These are phyloP conservation scores for Pachypeltis micranthus DNA, from an alignment of 1,140 invertebrate species.

Conservation along the genomic window DNA sequence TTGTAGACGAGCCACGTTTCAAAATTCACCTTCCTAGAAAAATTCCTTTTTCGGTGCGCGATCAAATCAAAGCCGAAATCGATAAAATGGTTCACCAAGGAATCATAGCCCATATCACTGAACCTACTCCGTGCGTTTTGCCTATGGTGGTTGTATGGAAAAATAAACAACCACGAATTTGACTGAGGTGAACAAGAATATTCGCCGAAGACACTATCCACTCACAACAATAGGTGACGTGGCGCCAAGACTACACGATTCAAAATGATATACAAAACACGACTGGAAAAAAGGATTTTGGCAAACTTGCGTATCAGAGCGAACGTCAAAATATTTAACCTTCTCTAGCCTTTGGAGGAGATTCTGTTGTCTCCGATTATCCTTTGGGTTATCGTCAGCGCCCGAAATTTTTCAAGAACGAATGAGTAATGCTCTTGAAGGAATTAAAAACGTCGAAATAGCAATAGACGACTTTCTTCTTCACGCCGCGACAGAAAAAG, in stretches of 20 bases:
- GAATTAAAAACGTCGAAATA: constrained; percentile 13
- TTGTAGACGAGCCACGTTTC: constrained; percentile 14
- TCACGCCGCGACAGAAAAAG: not conserved
- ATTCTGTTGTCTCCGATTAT: constrained; percentile 20
- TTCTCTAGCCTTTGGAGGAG: constrained; percentile 20
- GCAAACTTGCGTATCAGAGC: constrained; percentile 12
- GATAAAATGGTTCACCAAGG: constrained; percentile 10
- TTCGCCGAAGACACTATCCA: constrained; percentile 10
- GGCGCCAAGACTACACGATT: constrained; percentile 7
- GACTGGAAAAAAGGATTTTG: constrained; percentile 17
- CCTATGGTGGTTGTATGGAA: constrained; percentile 12
- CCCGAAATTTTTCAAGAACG: constrained; percentile 22
- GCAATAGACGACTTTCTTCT: constrained; percentile 21
- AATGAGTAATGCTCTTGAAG: constrained; percentile 15
- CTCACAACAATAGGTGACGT: constrained; percentile 16
- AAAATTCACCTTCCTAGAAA: constrained; percentile 7
- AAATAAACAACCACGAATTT: constrained; percentile 9
- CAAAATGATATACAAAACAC: constrained; percentile 5
- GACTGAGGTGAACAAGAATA: constrained; percentile 10
- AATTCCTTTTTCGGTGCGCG: constrained; percentile 11
- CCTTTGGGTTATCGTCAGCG: constrained; percentile 29
- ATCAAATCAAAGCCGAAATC: constrained; percentile 15
- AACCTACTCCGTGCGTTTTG: constrained; percentile 13
- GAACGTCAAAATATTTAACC: constrained; percentile 12
- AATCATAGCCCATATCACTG: constrained; percentile 13